A percentile compares a stretch with the other conserved stretches of the same genome.
phyloP scores from a whole-genome alignment of 2,113 vertebrate genomes.

The Microcebus tavaratra region DNA sequence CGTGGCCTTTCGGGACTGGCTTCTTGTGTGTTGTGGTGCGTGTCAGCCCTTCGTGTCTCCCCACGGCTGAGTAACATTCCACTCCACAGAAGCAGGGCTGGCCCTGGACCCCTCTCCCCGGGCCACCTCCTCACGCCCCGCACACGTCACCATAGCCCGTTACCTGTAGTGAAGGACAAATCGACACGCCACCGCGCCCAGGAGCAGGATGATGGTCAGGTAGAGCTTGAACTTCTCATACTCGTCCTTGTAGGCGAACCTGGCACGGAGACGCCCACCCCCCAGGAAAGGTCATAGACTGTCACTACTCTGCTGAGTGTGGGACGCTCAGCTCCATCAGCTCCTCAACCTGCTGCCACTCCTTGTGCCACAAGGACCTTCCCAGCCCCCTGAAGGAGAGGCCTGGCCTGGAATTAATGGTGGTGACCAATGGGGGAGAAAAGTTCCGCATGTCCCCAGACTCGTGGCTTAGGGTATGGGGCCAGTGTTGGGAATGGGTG shows the following conservation, averaged over 20 bases:
- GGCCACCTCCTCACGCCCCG: accelerated
- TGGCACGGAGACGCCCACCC: slow-evolving; percentile 66
- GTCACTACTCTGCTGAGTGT: neutral
- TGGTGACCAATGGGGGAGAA: neutral
- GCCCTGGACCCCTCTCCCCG: neutral
- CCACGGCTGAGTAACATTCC: neutral
- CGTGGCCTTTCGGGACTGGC: neutral
- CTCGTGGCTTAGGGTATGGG: neutral
- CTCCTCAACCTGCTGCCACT: too few species aligned
- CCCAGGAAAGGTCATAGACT: neutral
- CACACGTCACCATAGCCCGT: neutral
- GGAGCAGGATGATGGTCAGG: slow-evolving; percentile 97
- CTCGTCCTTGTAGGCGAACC: slow-evolving; percentile 99
- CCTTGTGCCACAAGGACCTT: neutral
- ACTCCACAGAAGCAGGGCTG: neutral
- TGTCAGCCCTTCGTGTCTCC: neutral
- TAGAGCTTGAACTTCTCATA: slow-evolving; percentile 99
- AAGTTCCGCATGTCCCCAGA: neutral
- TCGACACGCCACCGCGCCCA: slow-evolving; percentile 94
- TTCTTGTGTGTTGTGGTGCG: accelerated
- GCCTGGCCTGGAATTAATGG: neutral
- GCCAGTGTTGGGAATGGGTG: accelerated
- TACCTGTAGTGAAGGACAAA: slow-evolving; percentile 96
- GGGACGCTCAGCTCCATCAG: neutral
- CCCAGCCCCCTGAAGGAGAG: neutral